Evolutionary conservation across 2,113 vertebrate genomes (phyloP), one percentile per base, ranked within the genome.

Genomic region (Chiloscyllium plagiosum): DNA sequence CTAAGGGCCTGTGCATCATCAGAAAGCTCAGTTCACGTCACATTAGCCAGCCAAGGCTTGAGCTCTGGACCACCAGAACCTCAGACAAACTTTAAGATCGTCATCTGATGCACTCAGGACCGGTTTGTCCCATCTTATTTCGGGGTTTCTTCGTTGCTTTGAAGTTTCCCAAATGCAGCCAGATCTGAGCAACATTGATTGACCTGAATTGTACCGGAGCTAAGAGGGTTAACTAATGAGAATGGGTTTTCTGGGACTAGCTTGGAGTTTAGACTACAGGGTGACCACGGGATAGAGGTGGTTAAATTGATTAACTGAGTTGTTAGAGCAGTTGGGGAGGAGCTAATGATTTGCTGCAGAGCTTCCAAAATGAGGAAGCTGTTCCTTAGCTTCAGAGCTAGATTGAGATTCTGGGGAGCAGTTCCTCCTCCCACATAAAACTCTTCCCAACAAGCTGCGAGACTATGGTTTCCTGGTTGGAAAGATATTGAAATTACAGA

Each of bases 81-180:
- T 90, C 87, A 90, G 87, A 90, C 87, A 90, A 90, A 90, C 87
- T 90, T 90, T 90, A 90, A 61, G 86, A 12, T 90, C 87, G 61
- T 90, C 87, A 90, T 12, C 10, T 90, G 87, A 90, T 52, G 17
- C 87, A 90, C 22, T 8, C 3, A 5, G 6, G 6, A 42, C 42
- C 83, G 50, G 19, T 50, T 2, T 86, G 0, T 50, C 42, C 42
- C 42, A 47, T 8, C 5, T 86, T 10, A 20, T 47, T 37, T 37
- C n/a, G 17, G 3, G n/a, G 13, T 4, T 37, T 37, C 1, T 80
- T 37, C n/a, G 4, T 37, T 80, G n/a, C 29, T 42, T 37, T 4
- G 0, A 42, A 17, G 33, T 15, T 80, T 80, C n/a, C 78, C 70
- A n/a, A 80, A 0, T n/a, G 13, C 7, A 10, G 8, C 29, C 29